These are phyloP conservation scores for Folsomia candida DNA, from an alignment of 2,888 invertebrate genomes.

Conservation along the genomic window DNA sequence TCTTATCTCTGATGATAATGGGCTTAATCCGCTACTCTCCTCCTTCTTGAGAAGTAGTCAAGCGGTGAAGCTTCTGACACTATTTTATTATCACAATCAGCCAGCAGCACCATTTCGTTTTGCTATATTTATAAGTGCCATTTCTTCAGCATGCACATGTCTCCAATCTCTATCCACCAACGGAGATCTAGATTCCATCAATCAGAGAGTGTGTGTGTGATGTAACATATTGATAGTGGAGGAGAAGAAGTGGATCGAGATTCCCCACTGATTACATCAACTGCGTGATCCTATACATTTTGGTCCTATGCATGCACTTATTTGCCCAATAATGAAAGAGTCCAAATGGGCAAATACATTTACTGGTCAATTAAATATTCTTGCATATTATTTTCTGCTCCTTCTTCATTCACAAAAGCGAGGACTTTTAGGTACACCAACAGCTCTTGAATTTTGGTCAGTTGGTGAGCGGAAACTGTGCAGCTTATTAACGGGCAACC, in stretches of 20 bases:
- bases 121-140: too few species aligned
- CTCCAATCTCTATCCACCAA: neutral
- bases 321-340: neutral
- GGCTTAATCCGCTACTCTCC: neutral
- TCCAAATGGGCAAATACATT: neutral
- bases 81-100: too few species aligned
- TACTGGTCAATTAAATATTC: too few species aligned
- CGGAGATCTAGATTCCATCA: neutral
- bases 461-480: neutral
- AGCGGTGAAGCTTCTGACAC: neutral
- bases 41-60: neutral
- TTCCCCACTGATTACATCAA: neutral
- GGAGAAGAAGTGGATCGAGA: neutral
- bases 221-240: neutral
- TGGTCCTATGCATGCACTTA: too few species aligned
- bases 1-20: neutral
- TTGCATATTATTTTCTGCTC: neutral
- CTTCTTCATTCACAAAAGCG: neutral
- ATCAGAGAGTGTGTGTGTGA: neutral
- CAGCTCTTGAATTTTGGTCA: neutral
- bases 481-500: neutral
- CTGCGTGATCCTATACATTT: neutral
- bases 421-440: neutral
- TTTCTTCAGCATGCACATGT: neutral
- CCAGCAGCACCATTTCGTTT: too few species aligned